Conservation (phyloP, 1,140 invertebrate species). For the Scaptomyza pallida region DNA sequence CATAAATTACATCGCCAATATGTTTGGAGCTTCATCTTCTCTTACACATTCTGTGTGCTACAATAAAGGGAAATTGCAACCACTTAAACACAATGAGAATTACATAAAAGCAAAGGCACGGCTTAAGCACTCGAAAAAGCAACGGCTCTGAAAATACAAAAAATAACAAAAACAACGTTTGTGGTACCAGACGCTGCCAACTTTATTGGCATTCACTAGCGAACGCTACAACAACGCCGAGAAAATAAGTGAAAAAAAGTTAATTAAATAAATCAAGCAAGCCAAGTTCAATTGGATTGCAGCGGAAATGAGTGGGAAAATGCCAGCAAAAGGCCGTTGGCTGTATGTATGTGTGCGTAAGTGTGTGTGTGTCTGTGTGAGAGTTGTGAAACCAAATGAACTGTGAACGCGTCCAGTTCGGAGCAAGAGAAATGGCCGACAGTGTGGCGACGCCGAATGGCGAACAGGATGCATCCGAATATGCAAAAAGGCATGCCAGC, state of each 20-base stretch:
- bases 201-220: slow-evolving; percentile 45
- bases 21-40: slow-evolving; percentile 9
- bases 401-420: slow-evolving; percentile 48
- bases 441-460: slow-evolving; percentile 13
- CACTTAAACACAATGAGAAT: slow-evolving; percentile 65
- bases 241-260: slow-evolving; percentile 48
- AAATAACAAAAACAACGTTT: slow-evolving; percentile 27
- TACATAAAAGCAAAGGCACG: slow-evolving; percentile 27
- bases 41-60: slow-evolving; percentile 8
- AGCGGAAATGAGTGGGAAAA: slow-evolving; percentile 78
- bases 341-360: not conserved
- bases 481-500: slow-evolving; percentile 55
- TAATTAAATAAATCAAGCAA: slow-evolving; percentile 82
- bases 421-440: slow-evolving; percentile 43
- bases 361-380: not conserved
- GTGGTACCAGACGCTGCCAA: slow-evolving; percentile 43
- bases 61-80: slow-evolving; percentile 46
- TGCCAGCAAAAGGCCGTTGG: slow-evolving; percentile 38
- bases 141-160: not conserved
- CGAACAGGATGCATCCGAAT: slow-evolving; percentile 23
- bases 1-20: slow-evolving; percentile 39
- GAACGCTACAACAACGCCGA: slow-evolving; percentile 1
- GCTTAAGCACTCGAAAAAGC: slow-evolving; percentile 14
- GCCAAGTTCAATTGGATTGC: slow-evolving; percentile 78
- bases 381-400: slow-evolving; percentile 60